These are phyloP conservation scores for Agriopis leucophaearia DNA, from an alignment of 2,888 invertebrate species.

Conservation along the genomic window DNA sequence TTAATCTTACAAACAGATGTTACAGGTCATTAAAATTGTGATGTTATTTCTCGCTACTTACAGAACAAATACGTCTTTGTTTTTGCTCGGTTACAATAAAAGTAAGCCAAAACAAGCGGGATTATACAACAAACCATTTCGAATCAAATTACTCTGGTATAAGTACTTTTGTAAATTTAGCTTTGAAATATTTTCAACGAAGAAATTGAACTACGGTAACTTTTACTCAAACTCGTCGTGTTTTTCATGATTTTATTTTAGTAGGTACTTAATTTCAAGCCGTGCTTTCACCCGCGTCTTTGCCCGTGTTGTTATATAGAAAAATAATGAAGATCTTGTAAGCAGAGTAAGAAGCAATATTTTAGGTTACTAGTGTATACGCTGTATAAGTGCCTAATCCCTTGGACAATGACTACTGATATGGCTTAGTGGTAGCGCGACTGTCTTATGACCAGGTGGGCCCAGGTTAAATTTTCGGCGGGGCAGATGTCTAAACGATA, in stretches of 20 bases:
- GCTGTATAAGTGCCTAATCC: too few species aligned
- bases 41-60: constrained; percentile 31
- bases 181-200: background rate
- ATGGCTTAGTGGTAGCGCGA: too few species aligned
- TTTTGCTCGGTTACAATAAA: constrained; percentile 12
- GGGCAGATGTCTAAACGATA: too few species aligned
- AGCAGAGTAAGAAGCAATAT: too few species aligned
- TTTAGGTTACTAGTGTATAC: too few species aligned
- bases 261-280: background rate
- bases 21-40: background rate
- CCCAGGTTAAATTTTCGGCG: too few species aligned
- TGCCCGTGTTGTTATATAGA: too few species aligned
- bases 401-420: too few species aligned
- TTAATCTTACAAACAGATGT: constrained; percentile 1
- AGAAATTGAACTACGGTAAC: background rate
- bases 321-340: too few species aligned
- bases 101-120: background rate
- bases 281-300: background rate
- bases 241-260: background rate
- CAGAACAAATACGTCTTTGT: constrained; percentile 9
- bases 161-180: background rate
- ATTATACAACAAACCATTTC: constrained; percentile 2
- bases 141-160: constrained; percentile 42
- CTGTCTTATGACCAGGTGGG: too few species aligned
- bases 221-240: background rate